These are phyloP conservation scores for Enteromius fasciolatus DNA, from an alignment of 2,797 vertebrate genomes.

Conservation along the genomic window DNA sequence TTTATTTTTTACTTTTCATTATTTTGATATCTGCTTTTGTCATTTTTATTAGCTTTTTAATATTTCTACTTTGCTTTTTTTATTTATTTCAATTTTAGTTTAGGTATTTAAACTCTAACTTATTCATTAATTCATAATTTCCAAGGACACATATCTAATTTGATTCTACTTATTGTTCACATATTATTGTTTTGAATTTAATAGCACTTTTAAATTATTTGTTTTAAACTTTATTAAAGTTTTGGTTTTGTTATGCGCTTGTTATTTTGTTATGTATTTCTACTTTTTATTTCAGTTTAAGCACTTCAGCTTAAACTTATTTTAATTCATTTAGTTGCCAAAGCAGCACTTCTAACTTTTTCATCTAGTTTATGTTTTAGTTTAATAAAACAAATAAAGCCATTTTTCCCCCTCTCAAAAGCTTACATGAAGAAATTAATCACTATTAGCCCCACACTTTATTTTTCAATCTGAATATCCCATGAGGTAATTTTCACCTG, in stretches of 20 bases:
- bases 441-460: constrained; percentile 63
- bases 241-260: not conserved
- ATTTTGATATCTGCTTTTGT: not conserved
- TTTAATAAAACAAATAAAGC: not conserved
- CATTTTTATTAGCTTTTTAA: not conserved
- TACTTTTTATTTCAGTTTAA: not conserved
- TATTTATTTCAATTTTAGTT: not conserved
- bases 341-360: not conserved
- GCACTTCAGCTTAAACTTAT: not conserved
- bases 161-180: not conserved
- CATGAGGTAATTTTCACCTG: constrained; percentile 57
- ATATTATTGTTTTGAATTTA: not conserved
- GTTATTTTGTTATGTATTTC: not conserved
- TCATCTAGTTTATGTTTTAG: not conserved
- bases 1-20: not conserved
- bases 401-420: not conserved
- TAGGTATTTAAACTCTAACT: not conserved
- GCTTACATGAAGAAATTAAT: constrained; percentile 64
- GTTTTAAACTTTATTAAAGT: not conserved
- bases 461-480: constrained; percentile 59
- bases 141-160: not conserved
- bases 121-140: not conserved
- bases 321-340: not conserved
- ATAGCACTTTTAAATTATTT: not conserved
- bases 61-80: not conserved